A percentile compares a stretch with the other conserved stretches of the same genome.
Conservation (phyloP, 2,888 invertebrate genomes). For the Athrips mouffetella region DNA sequence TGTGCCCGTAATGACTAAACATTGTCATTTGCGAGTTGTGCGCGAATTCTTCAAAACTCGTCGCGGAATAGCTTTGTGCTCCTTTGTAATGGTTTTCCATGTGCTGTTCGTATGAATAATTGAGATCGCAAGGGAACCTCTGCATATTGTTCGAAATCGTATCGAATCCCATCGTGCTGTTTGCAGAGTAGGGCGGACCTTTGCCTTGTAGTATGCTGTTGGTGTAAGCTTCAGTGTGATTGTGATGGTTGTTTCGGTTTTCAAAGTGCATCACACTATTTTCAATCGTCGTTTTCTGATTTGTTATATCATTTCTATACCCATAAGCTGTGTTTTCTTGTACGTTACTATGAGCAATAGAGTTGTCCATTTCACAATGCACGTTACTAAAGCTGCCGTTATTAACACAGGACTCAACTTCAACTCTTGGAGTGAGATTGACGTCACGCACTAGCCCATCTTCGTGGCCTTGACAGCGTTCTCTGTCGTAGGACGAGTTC, state of each 20-base stretch:
- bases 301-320: slow-evolving; percentile 65
- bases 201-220: slow-evolving; percentile 66
- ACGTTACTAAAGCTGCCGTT: slow-evolving; percentile 82
- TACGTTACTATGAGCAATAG: slow-evolving; percentile 34
- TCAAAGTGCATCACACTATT: slow-evolving; percentile 59
- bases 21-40: slow-evolving; percentile 72
- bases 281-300: slow-evolving; percentile 58
- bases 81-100: slow-evolving; percentile 57
- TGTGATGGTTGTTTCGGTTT: slow-evolving; percentile 58
- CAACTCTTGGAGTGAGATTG: slow-evolving; percentile 74
- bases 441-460: slow-evolving; percentile 74
- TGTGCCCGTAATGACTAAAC: slow-evolving; percentile 72
- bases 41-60: slow-evolving; percentile 75
- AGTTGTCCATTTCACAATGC: slow-evolving; percentile 79
- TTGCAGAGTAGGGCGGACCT: slow-evolving; percentile 53
- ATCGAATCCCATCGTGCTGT: slow-evolving; percentile 52
- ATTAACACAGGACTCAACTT: slow-evolving; percentile 82
- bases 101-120: slow-evolving; percentile 62
- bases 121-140: slow-evolving; percentile 69
- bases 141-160: slow-evolving; percentile 56
- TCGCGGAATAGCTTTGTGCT: slow-evolving; percentile 69
- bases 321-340: slow-evolving; percentile 45
- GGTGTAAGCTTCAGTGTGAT: slow-evolving; percentile 65
- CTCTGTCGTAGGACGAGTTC: slow-evolving; percentile 57
- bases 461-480: slow-evolving; percentile 56